Conservation (phyloP, 2,888 invertebrate genomes). For the Xylocampa areola region DNA sequence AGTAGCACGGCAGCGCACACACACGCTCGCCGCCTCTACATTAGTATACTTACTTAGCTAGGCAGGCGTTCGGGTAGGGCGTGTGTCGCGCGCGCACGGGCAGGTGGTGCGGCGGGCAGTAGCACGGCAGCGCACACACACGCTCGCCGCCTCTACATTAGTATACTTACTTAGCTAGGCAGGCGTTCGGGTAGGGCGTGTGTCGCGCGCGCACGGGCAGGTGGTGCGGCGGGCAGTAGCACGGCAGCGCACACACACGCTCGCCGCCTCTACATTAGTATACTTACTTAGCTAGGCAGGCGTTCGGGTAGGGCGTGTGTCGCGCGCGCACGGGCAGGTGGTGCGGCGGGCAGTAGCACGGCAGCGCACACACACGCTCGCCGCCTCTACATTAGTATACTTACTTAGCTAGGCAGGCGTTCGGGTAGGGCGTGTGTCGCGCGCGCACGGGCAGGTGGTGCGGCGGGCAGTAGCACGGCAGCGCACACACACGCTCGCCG, state of each 20-base stretch:
- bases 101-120: conserved; percentile 39
- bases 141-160: no score
- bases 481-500: no score
- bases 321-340: conserved; percentile 95
- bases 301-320: conserved; percentile 95
- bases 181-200: conserved; percentile 89
- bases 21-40: no score
- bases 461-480: no score
- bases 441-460: not conserved
- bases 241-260: no score
- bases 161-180: conserved; percentile 70
- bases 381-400: conserved; percentile 62
- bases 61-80: conserved; percentile 33
- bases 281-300: conserved; percentile 92
- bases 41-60: conserved; percentile 43
- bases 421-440: not conserved
- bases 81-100: conserved; percentile 35
- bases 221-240: no score
- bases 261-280: no score
- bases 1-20: conserved; percentile 96
- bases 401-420: no score
- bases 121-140: no score
- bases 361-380: no score
- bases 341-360: conserved; percentile 96
- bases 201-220: not conserved